Evolutionary conservation across 2,888 invertebrate species (phyloP).

Genomic region (Nephrotoma flavescens): DNA sequence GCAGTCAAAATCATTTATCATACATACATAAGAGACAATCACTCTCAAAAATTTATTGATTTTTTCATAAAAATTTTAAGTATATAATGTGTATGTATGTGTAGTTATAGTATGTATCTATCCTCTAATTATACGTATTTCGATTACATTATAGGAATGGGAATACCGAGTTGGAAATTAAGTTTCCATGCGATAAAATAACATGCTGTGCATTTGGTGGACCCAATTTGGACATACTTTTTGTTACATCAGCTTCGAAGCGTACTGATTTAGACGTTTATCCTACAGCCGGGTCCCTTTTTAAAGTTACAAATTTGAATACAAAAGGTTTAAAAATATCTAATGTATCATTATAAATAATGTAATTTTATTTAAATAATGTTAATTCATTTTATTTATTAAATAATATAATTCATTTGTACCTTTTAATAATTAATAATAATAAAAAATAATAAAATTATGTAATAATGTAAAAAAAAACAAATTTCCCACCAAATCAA

Average conservation of each 20-base stretch:
- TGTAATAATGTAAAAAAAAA: not conserved
- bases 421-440: not conserved
- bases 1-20: not conserved
- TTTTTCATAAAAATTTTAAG: not conserved
- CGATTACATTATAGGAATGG: constrained; percentile 23
- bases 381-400: not conserved
- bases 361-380: constrained; percentile 6
- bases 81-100: not conserved
- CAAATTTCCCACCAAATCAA: not conserved
- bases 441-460: not conserved
- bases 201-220: constrained; percentile 65
- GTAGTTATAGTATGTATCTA: not conserved
- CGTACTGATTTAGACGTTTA: constrained; percentile 18
- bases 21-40: not conserved
- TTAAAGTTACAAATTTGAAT: constrained; percentile 42
- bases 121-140: not conserved
- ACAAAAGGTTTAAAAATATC: constrained; percentile 35
- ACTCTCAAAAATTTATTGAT: not conserved
- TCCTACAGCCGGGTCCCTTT: constrained; percentile 44
- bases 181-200: constrained; percentile 48
- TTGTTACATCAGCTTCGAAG: constrained; percentile 46
- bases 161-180: constrained; percentile 40
- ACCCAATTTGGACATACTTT: constrained; percentile 45
- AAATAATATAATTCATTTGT: not conserved
- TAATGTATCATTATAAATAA: constrained; percentile 12